Percentiles rank a stretch among this genome's conserved stretches.
Evolutionary conservation across 2,797 vertebrate genomes (phyloP).

Genomic region (Sternarchorhynchus goeldii): DNA sequence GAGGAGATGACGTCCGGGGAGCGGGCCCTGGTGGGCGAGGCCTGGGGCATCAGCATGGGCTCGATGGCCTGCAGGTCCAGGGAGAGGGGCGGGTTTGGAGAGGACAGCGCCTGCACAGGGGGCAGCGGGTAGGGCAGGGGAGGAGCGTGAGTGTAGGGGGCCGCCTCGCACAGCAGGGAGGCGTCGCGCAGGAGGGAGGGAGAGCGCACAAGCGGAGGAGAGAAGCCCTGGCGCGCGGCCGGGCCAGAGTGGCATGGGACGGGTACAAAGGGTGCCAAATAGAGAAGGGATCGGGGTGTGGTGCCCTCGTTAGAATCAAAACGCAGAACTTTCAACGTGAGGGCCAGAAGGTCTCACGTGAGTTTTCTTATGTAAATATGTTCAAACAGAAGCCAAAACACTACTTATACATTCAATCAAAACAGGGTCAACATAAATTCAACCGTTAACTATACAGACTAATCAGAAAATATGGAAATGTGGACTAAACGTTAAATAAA

Average conservation of each 20-base stretch:
- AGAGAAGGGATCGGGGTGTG: constrained; percentile 10
- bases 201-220: constrained; percentile 44
- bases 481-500: no score
- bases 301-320: constrained; percentile 10
- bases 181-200: constrained; percentile 45
- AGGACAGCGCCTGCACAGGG: constrained; percentile 62
- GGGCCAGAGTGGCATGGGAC: background rate
- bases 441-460: no score
- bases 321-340: constrained; percentile 7
- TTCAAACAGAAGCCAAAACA: no score
- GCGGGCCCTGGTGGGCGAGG: constrained; percentile 90
- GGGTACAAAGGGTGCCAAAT: constrained; percentile 9
- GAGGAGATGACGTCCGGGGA: constrained; percentile 98
- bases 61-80: constrained; percentile 87
- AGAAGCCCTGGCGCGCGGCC: constrained; percentile 35
- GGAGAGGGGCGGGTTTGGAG: constrained; percentile 73
- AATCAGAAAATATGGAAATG: no score
- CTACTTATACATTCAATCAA: no score
- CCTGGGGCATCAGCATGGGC: constrained; percentile 82
- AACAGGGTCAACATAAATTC: no score
- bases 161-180: constrained; percentile 48
- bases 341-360: background rate
- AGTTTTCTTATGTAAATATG: no score
- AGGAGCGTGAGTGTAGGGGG: constrained; percentile 45
- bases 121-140: constrained; percentile 43